These are phyloP conservation scores for silkworm (Bombyx mori) DNA, from an alignment of 1,140 invertebrate genomes.

Conservation along the genomic window ASM3026992v2 NC_085117.1:14757001-14757500, in stretches of 20 bases:
- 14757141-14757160: background rate
- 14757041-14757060: no score
- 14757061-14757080: no score
- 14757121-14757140: no score
- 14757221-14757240: background rate
- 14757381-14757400: conserved; percentile 75
- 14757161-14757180: background rate
- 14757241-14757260: background rate
- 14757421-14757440: conserved; percentile 85
- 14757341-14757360: conserved; percentile 92
- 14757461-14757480: conserved; percentile 94
- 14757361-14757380: conserved; percentile 77
- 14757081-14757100: no score
- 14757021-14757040: no score
- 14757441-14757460: conserved; percentile 93
- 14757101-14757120: no score
- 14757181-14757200: no score
- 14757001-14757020: no score
- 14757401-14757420: conserved; percentile 73
- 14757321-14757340: conserved; percentile 93
- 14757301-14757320: conserved; percentile 89
- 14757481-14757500: conserved; percentile 82
- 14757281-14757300: conserved; percentile 73
- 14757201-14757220: no score
- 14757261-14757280: conserved; percentile 1